phyloP scores from a whole-genome alignment of 2,888 invertebrate species.

The Trypoxylon attenuatum region DNA sequence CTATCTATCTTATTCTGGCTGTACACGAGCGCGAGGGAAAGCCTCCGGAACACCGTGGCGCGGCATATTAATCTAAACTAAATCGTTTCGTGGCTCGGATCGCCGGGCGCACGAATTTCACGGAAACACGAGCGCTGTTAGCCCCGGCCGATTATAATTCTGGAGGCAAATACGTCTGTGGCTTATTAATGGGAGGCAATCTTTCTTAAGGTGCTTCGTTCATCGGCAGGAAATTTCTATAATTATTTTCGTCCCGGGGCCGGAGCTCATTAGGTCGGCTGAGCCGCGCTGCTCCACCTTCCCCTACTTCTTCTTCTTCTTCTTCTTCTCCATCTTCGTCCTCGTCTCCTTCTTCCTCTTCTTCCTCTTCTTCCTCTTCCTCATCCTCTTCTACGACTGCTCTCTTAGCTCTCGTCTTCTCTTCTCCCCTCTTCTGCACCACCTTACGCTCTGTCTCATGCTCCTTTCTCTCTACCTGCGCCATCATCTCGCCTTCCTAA shows the following conservation, averaged over 20 bases:
- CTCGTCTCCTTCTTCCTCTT: not conserved
- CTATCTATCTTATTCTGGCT: conserved; percentile 1
- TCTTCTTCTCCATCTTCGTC: not conserved
- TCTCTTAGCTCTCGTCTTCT: not conserved
- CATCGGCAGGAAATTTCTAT: conserved; percentile 60
- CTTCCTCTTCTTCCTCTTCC: conserved; percentile 1
- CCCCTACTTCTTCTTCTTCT: conserved; percentile 4
- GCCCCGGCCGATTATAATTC: conserved; percentile 53
- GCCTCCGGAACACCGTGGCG: conserved; percentile 21
- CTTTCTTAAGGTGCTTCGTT: conserved; percentile 58
- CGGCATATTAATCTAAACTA: conserved; percentile 51
- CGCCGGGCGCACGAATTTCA: conserved; percentile 42
- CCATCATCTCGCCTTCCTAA: conserved; percentile 41
- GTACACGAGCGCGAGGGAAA: not conserved
- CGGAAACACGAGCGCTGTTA: conserved; percentile 42
- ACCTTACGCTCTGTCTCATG: conserved; percentile 2
- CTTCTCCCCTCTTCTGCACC: not conserved
- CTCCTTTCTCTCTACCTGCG: conserved; percentile 25
- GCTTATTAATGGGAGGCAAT: conserved; percentile 58
- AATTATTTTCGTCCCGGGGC: conserved; percentile 58
- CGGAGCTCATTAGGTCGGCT: conserved; percentile 54
- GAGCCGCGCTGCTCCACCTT: conserved; percentile 14
- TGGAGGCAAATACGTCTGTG: conserved; percentile 57
- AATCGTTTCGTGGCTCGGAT: conserved; percentile 36
- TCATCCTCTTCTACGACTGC: conserved; percentile 2